Conservation (phyloP, 2,113 vertebrate species). For the Centrocercus urophasianus region DNA sequence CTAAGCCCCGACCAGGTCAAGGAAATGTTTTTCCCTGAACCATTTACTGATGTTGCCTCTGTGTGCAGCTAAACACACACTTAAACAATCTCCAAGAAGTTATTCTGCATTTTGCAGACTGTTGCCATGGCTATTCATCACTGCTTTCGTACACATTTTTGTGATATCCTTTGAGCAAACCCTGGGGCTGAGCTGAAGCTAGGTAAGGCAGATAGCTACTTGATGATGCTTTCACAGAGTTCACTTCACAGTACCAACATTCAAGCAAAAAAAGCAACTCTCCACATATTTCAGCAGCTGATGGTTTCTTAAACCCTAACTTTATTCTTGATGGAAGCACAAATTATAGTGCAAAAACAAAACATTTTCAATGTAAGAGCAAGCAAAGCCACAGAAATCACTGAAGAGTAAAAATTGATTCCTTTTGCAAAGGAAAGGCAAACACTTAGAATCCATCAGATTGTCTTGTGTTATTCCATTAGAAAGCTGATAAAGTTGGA, state of each 20-base stretch:
- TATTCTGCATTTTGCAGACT: neutral
- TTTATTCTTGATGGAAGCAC: conserved; percentile 15
- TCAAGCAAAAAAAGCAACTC: neutral
- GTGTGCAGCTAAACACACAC: neutral
- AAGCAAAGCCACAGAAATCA: conserved; percentile 33
- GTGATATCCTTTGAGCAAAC: neutral
- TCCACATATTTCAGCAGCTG: neutral
- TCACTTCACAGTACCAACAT: neutral
- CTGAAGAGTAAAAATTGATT: conserved; percentile 52
- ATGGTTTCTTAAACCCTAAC: conserved; percentile 10
- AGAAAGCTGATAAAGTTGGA: conserved; percentile 37
- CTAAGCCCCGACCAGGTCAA: neutral
- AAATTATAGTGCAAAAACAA: neutral
- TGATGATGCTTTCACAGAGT: neutral
- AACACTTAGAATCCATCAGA: conserved; percentile 5
- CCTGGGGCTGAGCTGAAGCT: neutral
- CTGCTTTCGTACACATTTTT: neutral
- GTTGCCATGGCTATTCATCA: neutral
- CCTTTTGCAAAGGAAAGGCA: conserved; percentile 31
- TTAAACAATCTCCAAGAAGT: neutral
- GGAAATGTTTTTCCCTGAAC: neutral
- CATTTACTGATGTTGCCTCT: neutral
- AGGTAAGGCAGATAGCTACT: neutral
- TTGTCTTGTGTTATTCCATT: conserved; percentile 18
- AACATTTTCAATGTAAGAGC: conserved; percentile 27